Base-by-base conservation (phyloP, 53 echinoderm and acorn worm genomes). In the Patiria pectinifera region DNA sequence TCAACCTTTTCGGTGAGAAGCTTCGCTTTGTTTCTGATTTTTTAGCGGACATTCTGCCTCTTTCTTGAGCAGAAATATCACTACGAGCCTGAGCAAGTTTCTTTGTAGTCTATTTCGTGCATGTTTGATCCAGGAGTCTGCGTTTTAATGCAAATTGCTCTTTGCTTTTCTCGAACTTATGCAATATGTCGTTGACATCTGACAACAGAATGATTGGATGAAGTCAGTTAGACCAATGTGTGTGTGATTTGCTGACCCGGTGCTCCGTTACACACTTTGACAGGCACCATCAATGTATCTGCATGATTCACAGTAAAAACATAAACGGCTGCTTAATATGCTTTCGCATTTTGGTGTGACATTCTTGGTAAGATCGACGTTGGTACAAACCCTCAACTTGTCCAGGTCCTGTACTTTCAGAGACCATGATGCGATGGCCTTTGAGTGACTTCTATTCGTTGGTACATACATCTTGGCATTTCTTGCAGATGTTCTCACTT, bases 241-340 rank as follows among this genome's bases (percentile, higher is more conserved):
- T n/a, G n/a, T n/a, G n/a, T 45, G 85, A 62, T n/a, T n/a, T n/a
- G n/a, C n/a, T n/a, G n/a, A n/a, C n/a, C 13, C 69, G 35, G 47
- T 85, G 85, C 19, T 85, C 85, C 0, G n/a, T 6, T 7, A 46
- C 85, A 45, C 85, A 85, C 59, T 6, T 66, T 35, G 19, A n/a
- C n/a, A n/a, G n/a, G n/a, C n/a, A n/a, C n/a, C 11, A 66, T 66
- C 63, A 85, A 26, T 6, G 35, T 7, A 6, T 85, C 35, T n/a
- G 49, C 85, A 85, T 0, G 69, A 5, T n/a, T 66, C 46, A 60
- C 85, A 85, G 44, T 85, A 69, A 69, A 85, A 85, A 85, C n/a
- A n/a, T n/a, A n/a, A n/a, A n/a, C n/a, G n/a, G n/a, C n/a, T n/a
- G 10, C 69, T 84, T 44, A 43, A 16, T 69, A 69, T 85, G 85